phyloP scores from a whole-genome alignment of 1,140 invertebrate genomes.

The Drosophila erecta region DNA sequence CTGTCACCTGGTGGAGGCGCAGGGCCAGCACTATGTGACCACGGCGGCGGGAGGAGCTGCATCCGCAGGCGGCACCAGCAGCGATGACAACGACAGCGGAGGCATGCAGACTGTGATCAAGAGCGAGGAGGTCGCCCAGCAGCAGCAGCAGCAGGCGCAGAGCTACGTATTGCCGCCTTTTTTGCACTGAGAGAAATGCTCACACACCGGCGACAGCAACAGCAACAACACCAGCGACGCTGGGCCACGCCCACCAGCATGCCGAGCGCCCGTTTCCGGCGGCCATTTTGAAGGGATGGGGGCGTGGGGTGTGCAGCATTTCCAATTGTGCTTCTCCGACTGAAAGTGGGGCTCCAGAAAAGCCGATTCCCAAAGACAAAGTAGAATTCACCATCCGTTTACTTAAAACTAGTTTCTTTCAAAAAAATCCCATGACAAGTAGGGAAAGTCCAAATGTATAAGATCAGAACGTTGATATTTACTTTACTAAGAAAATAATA shows the following conservation, averaged over 20 bases:
- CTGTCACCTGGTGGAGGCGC: slow-evolving; percentile 66
- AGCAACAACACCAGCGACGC: slow-evolving; percentile 57
- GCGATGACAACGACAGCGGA: slow-evolving; percentile 68
- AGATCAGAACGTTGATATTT: not conserved
- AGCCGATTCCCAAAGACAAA: not conserved
- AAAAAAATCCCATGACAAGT: not conserved
- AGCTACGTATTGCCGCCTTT: slow-evolving; percentile 84
- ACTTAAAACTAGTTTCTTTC: not conserved
- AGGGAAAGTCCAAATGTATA: not conserved
- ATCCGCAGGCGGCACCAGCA: slow-evolving; percentile 30
- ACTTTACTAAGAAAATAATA: not conserved
- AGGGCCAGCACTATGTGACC: slow-evolving; percentile 65
- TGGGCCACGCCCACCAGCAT: slow-evolving; percentile 23
- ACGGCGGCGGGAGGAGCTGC: slow-evolving; percentile 33
- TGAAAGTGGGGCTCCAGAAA: slow-evolving; percentile 24
- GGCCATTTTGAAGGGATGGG: slow-evolving; percentile 58
- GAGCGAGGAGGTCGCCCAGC: slow-evolving; percentile 66
- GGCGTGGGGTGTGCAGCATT: slow-evolving; percentile 64
- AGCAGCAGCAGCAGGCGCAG: slow-evolving; percentile 70
- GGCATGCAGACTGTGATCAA: slow-evolving; percentile 78
- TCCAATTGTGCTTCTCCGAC: slow-evolving; percentile 29
- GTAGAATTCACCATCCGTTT: not conserved
- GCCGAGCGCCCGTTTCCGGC: slow-evolving; percentile 52
- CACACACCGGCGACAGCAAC: slow-evolving; percentile 74
- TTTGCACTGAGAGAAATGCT: slow-evolving; percentile 84